A percentile compares a stretch with the other conserved stretches of the same genome.
Conservation (phyloP, 23 tunicate genomes). For the Trididemnum miniatum region DNA sequence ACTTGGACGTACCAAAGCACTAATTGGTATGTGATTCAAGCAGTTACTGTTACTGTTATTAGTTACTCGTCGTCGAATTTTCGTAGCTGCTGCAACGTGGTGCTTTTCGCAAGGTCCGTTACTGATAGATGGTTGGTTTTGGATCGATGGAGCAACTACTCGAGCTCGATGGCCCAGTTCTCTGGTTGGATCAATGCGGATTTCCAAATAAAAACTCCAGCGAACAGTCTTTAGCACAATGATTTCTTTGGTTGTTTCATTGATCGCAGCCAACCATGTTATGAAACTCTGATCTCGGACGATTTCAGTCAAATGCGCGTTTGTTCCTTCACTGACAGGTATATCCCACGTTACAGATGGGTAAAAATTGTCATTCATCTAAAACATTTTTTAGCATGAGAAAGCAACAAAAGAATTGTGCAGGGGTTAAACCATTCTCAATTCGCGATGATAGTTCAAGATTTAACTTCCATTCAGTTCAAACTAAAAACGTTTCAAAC, state of each 20-base stretch:
- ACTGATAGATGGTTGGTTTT: slow-evolving; percentile 75
- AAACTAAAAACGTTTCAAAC: too few species aligned
- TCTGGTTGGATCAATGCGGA: slow-evolving; percentile 87
- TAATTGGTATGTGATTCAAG: slow-evolving; percentile 74
- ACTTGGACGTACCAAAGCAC: slow-evolving; percentile 89
- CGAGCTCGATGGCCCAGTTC: slow-evolving; percentile 84
- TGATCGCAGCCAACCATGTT: slow-evolving; percentile 99
- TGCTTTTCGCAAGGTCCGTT: slow-evolving; percentile 56
- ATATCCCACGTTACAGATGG: slow-evolving; percentile 99
- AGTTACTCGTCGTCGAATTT: slow-evolving; percentile 40
- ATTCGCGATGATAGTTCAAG: too few species aligned
- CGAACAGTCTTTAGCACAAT: slow-evolving; percentile 92
- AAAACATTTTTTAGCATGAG: background rate
- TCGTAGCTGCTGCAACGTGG: slow-evolving; percentile 21
- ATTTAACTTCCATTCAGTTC: too few species aligned
- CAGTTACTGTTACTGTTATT: slow-evolving; percentile 81
- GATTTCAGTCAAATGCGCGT: slow-evolving; percentile 89
- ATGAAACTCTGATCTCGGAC: slow-evolving; percentile 96
- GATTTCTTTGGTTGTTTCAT: slow-evolving; percentile 93
- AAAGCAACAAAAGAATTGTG: background rate
- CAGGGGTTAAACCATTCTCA: too few species aligned
- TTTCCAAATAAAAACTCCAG: slow-evolving; percentile 96
- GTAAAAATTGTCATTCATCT: slow-evolving; percentile 99
- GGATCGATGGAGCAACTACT: slow-evolving; percentile 70
- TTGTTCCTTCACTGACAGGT: slow-evolving; percentile 96